Base-by-base conservation (phyloP, 2,888 invertebrate species). In the Troides aeacus region DNA sequence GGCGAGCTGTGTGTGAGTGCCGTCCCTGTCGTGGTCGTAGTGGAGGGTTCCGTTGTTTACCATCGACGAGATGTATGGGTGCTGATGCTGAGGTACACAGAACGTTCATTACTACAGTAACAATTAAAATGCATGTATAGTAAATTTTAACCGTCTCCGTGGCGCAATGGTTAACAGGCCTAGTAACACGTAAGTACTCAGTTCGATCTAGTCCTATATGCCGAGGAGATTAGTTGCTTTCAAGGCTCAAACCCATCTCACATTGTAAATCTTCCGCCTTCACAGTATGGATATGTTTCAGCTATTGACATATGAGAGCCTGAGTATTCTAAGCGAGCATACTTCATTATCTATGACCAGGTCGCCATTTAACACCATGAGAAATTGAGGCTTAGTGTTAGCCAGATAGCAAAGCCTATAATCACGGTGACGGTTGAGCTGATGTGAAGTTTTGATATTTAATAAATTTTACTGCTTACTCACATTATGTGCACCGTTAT, bases 1-100 rank as follows among this genome's bases (percentile, higher is more conserved):
- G 21, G 98, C 96, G 18, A 99, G 87, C 88, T 99, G 98, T 0
- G 99, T 99, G 86, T 99, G 99, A 0, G 99, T 99, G 62, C 99
- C 99, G 92, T 99, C 99, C 61, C 97, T 93, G 84, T 99, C 99
- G 87, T 99, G 99, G 89, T 99, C 99, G 87, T 99, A 99, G 84
- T 96, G 96, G 72, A 98, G 93, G 2, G 96, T 94, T 21, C 99
- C 99, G 89, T 99, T 99, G 88, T 98, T 99, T 3, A 99, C 94
- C 99, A 99, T 99, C 4, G 97, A 98, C 68, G 99, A 99, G 78
- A 99, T 96, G 88, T 97, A 99, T 0, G 99, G 99, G 93, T 99
- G 99, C 82, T 97, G 97, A 88, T 99, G 99, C 99, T 99, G 87
- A 17, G 81, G 80, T 23, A 21, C 21, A 56, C 15, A 46, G 4